Evolutionary conservation across 53 echinoderm and acorn worm species (phyloP).

Genomic region (Stichopus horrens): DNA sequence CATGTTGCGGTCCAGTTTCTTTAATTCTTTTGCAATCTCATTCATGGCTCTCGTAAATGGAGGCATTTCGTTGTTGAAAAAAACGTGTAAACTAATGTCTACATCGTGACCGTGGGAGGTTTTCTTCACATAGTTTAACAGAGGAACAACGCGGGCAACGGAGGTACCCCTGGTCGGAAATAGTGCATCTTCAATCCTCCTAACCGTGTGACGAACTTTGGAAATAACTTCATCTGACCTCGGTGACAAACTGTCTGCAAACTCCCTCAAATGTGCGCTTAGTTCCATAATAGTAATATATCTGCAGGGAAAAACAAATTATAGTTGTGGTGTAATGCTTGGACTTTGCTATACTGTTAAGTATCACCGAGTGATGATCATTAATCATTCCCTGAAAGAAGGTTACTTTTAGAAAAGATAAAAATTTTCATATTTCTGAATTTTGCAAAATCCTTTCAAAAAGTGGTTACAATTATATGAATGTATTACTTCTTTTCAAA

Average conservation of each 20-base stretch:
- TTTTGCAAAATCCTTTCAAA: too few relatives aligned
- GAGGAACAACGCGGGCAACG: constrained; percentile 18
- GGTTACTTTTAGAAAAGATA: too few relatives aligned
- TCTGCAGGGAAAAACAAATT: too few relatives aligned
- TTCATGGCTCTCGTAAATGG: background rate
- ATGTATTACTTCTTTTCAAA: too few relatives aligned
- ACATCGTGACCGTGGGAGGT: background rate
- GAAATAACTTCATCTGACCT: background rate
- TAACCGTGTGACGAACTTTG: background rate
- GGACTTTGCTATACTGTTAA: too few relatives aligned
- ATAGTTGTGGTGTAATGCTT: too few relatives aligned
- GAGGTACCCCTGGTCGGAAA: background rate
- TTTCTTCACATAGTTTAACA: constrained; percentile 6
- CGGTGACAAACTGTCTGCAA: constrained; percentile 23
- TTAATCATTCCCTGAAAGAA: too few relatives aligned
- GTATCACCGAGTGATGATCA: too few relatives aligned
- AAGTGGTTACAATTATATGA: too few relatives aligned
- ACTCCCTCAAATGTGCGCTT: background rate
- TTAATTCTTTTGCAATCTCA: background rate
- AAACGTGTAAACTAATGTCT: constrained; percentile 14
- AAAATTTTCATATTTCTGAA: too few relatives aligned
- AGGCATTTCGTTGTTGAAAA: constrained; percentile 27
- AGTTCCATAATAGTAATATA: background rate
- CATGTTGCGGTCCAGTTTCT: background rate
- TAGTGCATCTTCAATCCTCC: background rate